Percentiles rank a stretch among this genome's conserved stretches.
These are phyloP conservation scores for Trichogramma pretiosum DNA, from an alignment of 1,140 invertebrate genomes.

Conservation along the genomic window DNA sequence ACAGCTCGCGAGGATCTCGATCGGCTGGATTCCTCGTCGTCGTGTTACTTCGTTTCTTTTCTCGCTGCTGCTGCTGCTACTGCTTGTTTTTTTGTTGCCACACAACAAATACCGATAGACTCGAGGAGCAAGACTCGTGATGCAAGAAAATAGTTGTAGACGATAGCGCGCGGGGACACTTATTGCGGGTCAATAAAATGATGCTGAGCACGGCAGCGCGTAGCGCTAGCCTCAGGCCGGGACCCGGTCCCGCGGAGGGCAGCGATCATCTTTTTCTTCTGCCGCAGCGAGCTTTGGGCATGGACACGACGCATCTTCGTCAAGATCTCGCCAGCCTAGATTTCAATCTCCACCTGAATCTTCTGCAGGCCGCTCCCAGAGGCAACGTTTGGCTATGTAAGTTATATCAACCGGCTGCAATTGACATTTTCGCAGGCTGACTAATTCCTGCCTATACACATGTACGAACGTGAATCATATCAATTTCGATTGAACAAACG, in stretches of 20 bases:
- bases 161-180: constrained; percentile 5
- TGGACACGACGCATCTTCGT: constrained; percentile 50
- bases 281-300: constrained; percentile 51
- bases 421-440: no score
- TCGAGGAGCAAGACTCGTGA: background rate
- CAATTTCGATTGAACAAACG: no score
- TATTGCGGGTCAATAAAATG: constrained; percentile 21
- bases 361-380: constrained; percentile 48
- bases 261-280: constrained; percentile 53
- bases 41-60: no score
- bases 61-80: no score
- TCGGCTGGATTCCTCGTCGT: no score
- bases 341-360: constrained; percentile 49
- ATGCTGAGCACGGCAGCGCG: constrained; percentile 35
- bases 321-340: constrained; percentile 52
- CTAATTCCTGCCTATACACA: no score
- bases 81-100: no score
- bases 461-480: no score
- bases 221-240: background rate
- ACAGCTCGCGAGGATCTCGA: no score
- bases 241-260: constrained; percentile 38
- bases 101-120: no score
- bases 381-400: constrained; percentile 58
- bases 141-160: background rate
- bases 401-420: no score